Conservation (phyloP, 2,888 invertebrate genomes). For the Blastobasis adustella region DNA sequence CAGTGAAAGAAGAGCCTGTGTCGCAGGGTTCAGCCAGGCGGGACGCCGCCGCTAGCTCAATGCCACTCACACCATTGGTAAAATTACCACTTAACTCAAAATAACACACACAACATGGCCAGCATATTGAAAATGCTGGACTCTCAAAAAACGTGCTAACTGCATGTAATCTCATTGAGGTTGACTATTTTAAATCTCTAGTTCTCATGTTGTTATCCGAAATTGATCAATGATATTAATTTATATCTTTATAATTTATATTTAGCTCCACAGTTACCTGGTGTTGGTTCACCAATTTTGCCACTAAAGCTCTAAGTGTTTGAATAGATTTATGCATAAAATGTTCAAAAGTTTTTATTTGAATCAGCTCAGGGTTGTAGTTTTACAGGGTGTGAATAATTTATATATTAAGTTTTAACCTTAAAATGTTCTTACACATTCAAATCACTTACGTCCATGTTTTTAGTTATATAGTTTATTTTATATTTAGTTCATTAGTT, state of each 20-base stretch:
- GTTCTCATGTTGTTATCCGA: too few species aligned
- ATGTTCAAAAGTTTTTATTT: not conserved
- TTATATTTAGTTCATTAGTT: slow-evolving; percentile 43
- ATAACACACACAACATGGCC: not conserved
- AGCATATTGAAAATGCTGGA: too few species aligned
- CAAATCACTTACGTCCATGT: slow-evolving; percentile 68
- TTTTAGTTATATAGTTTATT: slow-evolving; percentile 71
- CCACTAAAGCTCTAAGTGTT: too few species aligned
- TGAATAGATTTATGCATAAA: too few species aligned
- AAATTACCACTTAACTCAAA: slow-evolving; percentile 34
- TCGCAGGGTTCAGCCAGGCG: slow-evolving; percentile 38
- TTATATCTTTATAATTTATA: too few species aligned
- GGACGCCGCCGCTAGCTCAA: slow-evolving; percentile 58
- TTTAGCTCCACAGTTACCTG: too few species aligned
- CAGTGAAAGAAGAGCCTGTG: slow-evolving; percentile 68
- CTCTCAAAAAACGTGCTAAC: too few species aligned
- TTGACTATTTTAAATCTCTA: too few species aligned
- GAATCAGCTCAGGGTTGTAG: slow-evolving; percentile 38
- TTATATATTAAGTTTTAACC: slow-evolving; percentile 45
- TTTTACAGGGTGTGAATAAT: slow-evolving; percentile 64
- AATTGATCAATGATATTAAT: too few species aligned
- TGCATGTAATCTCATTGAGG: too few species aligned
- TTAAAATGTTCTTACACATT: slow-evolving; percentile 57
- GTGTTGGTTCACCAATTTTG: too few species aligned
- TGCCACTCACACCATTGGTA: slow-evolving; percentile 53